A percentile compares a stretch with the other conserved stretches of the same genome.
Evolutionary conservation across 2,113 vertebrate genomes (phyloP).

Genomic region (Tragulus kanchil): DNA sequence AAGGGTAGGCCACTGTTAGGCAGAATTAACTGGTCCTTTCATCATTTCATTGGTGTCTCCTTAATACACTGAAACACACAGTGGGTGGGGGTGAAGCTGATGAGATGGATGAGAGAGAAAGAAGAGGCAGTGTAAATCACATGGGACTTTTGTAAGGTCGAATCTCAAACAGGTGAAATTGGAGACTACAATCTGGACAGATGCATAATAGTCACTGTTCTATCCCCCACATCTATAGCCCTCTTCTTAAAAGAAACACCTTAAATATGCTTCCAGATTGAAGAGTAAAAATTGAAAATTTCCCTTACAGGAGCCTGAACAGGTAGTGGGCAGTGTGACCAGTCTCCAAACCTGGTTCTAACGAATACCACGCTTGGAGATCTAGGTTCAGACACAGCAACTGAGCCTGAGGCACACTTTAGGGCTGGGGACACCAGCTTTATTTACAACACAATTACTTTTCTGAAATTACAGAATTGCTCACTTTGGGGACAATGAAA

Average conservation of each 20-base stretch:
- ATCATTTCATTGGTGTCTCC: background rate
- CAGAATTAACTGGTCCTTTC: background rate
- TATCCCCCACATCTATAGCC: background rate
- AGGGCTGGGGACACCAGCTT: background rate
- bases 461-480: slow-evolving; percentile 24
- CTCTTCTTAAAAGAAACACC: background rate
- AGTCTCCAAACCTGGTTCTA: background rate
- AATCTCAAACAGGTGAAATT: background rate
- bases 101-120: background rate
- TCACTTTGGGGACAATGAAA: background rate
- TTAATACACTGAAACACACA: background rate
- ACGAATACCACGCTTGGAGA: background rate
- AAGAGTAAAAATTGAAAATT: background rate
- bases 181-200: background rate
- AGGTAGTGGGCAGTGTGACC: background rate
- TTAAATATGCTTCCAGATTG: background rate
- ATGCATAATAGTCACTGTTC: background rate
- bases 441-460: background rate
- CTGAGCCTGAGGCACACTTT: background rate
- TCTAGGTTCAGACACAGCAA: background rate
- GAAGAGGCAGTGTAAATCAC: background rate
- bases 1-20: background rate
- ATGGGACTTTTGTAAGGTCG: background rate
- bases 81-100: background rate
- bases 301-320: background rate